phyloP scores from a whole-genome alignment of 2,797 vertebrate species.

The Salmo trutta region DNA sequence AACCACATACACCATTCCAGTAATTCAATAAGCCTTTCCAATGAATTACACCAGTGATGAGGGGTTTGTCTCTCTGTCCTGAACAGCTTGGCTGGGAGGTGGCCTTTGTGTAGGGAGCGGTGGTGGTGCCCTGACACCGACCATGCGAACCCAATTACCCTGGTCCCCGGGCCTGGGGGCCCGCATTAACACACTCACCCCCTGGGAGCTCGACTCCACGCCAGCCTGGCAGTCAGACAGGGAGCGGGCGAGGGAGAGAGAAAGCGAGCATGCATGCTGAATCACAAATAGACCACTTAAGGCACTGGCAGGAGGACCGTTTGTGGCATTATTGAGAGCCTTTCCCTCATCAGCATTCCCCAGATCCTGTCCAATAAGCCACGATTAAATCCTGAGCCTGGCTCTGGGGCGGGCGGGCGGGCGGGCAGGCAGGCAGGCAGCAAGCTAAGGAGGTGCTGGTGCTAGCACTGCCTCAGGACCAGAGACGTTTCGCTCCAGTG shows the following conservation, averaged over 20 bases:
- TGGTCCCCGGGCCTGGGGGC: constrained; percentile 41
- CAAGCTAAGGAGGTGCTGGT: constrained; percentile 19
- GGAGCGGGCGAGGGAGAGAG: neutral
- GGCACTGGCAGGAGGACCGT: constrained; percentile 57
- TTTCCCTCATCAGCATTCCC: constrained; percentile 58
- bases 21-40: constrained; percentile 71
- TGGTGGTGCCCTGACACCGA: constrained; percentile 72
- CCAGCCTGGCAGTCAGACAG: constrained; percentile 68
- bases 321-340: constrained; percentile 68
- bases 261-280: constrained; percentile 42
- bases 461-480: constrained; percentile 9
- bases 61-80: constrained; percentile 60
- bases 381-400: constrained; percentile 52
- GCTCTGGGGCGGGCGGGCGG: constrained; percentile 29
- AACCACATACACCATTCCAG: constrained; percentile 46
- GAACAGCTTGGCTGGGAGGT: constrained; percentile 72
- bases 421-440: constrained; percentile 13
- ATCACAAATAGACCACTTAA: constrained; percentile 79
- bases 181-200: constrained; percentile 67
- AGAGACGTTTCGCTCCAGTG: neutral
- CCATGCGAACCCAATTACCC: constrained; percentile 80
- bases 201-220: constrained; percentile 68
- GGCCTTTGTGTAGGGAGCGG: constrained; percentile 72
- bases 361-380: constrained; percentile 42
- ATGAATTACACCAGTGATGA: constrained; percentile 70